phyloP scores from a whole-genome alignment of 2,113 vertebrate genomes.

The Aegithalos caudatus region DNA sequence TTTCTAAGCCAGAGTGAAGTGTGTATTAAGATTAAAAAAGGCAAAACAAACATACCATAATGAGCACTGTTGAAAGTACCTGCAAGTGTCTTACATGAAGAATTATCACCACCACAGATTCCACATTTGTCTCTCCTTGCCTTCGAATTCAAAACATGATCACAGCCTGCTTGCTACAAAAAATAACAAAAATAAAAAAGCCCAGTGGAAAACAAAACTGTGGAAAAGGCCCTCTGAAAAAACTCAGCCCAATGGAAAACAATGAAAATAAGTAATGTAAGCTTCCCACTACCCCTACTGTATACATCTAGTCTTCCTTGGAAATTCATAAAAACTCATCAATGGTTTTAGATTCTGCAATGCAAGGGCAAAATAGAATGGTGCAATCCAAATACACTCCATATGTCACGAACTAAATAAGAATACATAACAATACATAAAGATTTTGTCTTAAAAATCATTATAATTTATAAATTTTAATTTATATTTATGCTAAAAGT shows the following conservation, averaged over 20 bases:
- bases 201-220: not conserved
- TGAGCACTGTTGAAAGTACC: constrained; percentile 91
- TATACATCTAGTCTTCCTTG: not conserved
- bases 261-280: not conserved
- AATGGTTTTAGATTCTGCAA: not conserved
- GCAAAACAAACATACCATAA: constrained; percentile 80
- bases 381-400: not conserved
- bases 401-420: not conserved
- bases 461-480: not conserved
- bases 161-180: constrained; percentile 94
- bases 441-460: not conserved
- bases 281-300: not conserved
- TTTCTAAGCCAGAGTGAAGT: not conserved
- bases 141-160: constrained; percentile 94
- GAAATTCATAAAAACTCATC: not conserved
- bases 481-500: not conserved
- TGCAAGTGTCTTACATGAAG: constrained; percentile 87
- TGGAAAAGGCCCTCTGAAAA: not conserved
- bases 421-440: not conserved
- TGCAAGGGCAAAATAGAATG: not conserved
- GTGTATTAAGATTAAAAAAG: not conserved
- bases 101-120: constrained; percentile 94
- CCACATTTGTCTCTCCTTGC: constrained; percentile 93
- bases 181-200: not conserved
- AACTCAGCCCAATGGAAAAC: not conserved